Evolutionary conservation across 2,113 vertebrate species (phyloP), one percentile per base, ranked within the genome.

Genomic region (Petrocephalus microphthalmus): DNA sequence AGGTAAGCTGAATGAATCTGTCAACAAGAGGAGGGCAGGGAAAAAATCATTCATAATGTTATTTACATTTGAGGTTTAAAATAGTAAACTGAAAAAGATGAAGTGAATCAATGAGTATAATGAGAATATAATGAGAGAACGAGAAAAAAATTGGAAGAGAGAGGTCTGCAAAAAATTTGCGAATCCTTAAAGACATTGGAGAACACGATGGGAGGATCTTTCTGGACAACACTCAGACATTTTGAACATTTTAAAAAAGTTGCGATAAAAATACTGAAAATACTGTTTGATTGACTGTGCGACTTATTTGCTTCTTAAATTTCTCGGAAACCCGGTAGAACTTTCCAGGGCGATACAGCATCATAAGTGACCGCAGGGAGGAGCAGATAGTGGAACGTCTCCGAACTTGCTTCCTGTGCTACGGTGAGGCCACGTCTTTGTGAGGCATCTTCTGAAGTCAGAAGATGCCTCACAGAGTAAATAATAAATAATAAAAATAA

Each of bases 381-480:
- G 0, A 88, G 93, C 67, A 52, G 88, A 33, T 7, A 0, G 0
- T 51, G 88, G 29, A 19, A 87, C 89, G 2, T 25, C 89, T 95
- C 6, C 91, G 87, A 15, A 15, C 29, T 0, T 95, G 95, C 78
- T 93, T 91, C 15, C 92, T 95, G 89, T 95, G 95, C 89, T 93
- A 91, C 0, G 95, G 95, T 95, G 91, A 94, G 94, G 49, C 71
- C 7, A 45, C 1, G 25, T 20, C 37, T 45, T 45, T 81, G 37
- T 81, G 37, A 42, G 74, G 19, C 29, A 42, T 49, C n/a, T 67
- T 45, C 60, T 85, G 84, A 33, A 52, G n/a, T 29, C 3, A 52
- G n/a, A n/a, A n/a, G n/a, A n/a, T n/a, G n/a, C n/a, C n/a, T n/a
- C n/a, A n/a, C n/a, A n/a, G n/a, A n/a, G n/a, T n/a, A n/a, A n/a